Base-by-base conservation (phyloP, 2,888 invertebrate species). In the Brachycybe producta region DNA sequence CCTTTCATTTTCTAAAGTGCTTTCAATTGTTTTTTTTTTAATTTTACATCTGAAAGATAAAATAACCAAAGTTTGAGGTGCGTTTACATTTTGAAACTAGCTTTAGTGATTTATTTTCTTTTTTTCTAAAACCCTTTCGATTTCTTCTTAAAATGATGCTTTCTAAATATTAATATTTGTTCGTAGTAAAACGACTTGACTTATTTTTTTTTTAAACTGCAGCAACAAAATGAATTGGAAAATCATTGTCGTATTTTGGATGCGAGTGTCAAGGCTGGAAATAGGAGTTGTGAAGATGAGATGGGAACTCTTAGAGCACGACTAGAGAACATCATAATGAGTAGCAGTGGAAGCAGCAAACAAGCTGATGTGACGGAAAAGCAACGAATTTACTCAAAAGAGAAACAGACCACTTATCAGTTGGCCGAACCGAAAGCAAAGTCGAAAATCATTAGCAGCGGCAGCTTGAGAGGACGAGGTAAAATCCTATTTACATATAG, bases 181-280 rank as follows among this genome's bases (percentile, higher is more conserved):
- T n/a, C n/a, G n/a, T n/a, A n/a, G n/a, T n/a, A n/a, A n/a, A n/a
- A n/a, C n/a, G 2, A 15, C 15, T 23, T 4, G 24, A 5, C 23
- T 23, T 23, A 24, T 45, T 30, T 3, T 26, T 13, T 8, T 48
- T 28, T 51, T 34, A 36, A 34, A 19, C 64, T 63, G 70, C 75
- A 77, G 77, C 77, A 76, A 73, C 76, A 72, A 65, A 67, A 65
- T 66, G 67, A 68, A 66, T 65, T 66, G 62, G 67, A 65, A 61
- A 65, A 70, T 52, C 58, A 62, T 38, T 61, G 61, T 50, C 56
- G 60, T n/a, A 59, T 58, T 42, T 55, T 63, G 52, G 58, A 59
- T 51, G 57, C 57, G 51, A 57, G 58, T 52, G 53, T 61, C 54
- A 58, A 57, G 50, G 56, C 59, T 26, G 59, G 60, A 46, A 54